Conservation (phyloP, 2,797 vertebrate genomes). For the Acanthopagrus latus region DNA sequence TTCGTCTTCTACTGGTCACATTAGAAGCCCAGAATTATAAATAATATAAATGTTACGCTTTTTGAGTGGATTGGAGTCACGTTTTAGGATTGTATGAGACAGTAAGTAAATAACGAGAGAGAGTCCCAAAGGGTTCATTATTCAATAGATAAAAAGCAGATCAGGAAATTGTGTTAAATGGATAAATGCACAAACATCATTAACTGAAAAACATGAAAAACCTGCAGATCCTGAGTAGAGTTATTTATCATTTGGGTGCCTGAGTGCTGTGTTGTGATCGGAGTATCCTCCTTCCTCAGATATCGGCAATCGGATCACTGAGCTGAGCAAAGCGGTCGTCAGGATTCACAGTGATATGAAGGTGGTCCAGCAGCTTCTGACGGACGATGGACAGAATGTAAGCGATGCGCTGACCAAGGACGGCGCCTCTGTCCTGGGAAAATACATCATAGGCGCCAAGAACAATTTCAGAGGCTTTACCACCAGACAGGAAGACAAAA, state of each 20-base stretch:
- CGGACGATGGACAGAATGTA: conserved; percentile 31
- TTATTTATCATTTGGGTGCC: neutral
- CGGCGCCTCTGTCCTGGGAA: conserved; percentile 85
- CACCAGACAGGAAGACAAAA: conserved; percentile 64
- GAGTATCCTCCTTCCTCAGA: conserved; percentile 74
- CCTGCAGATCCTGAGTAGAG: too few relatives aligned
- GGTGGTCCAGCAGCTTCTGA: conserved; percentile 74
- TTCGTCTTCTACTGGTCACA: neutral
- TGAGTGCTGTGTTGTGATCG: conserved; percentile 31
- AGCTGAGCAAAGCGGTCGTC: conserved; percentile 88
- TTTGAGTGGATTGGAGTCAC: neutral
- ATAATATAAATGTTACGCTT: neutral
- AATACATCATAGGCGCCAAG: conserved; percentile 89
- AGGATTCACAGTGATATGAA: conserved; percentile 89
- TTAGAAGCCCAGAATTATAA: neutral
- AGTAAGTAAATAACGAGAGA: neutral
- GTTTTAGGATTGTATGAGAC: neutral
- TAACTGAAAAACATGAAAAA: neutral
- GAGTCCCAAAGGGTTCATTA: neutral
- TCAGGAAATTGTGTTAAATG: neutral
- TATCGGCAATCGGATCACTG: conserved; percentile 91
- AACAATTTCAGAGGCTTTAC: conserved; percentile 90
- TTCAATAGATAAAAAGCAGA: neutral
- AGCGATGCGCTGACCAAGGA: conserved; percentile 45
- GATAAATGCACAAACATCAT: neutral